Percentiles rank a stretch among this genome's conserved stretches.
Conservation (phyloP, 2,113 vertebrate species). For the Scatophagus argus region DNA sequence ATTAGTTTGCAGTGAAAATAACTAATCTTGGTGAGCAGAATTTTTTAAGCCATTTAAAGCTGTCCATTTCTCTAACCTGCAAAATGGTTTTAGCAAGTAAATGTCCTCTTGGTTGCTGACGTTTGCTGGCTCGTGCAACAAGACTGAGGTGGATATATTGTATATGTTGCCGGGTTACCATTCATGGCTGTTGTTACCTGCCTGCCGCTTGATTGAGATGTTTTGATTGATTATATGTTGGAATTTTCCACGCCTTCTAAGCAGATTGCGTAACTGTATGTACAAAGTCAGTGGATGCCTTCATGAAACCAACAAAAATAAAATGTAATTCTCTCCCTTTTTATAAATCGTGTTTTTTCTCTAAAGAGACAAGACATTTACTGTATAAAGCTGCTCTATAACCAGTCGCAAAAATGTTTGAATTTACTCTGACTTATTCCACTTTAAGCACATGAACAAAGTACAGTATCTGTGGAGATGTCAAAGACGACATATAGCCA, state of each 20-base stretch:
- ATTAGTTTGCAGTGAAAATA: neutral
- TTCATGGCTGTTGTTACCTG: neutral
- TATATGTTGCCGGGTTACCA: neutral
- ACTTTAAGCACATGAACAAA: slow-evolving; percentile 12
- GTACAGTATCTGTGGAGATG: slow-evolving; percentile 26
- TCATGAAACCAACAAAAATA: neutral
- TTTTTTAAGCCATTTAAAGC: neutral
- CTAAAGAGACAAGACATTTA: neutral
- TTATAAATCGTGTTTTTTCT: too few species aligned
- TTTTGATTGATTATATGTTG: neutral
- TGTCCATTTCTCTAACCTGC: neutral
- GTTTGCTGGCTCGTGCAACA: neutral
- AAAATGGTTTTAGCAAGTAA: neutral
- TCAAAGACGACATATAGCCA: slow-evolving; percentile 31
- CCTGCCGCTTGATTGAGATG: too few species aligned
- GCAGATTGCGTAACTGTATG: neutral
- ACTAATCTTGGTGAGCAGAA: neutral
- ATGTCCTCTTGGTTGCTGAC: neutral
- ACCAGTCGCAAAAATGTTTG: neutral
- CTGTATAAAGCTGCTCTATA: neutral
- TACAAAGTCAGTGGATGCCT: neutral
- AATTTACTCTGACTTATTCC: neutral
- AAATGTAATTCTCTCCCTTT: too few species aligned
- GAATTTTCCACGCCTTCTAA: neutral
- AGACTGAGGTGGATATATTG: neutral